Evolutionary conservation across 2,113 vertebrate genomes (phyloP).

Genomic region (Nerophis ophidion): DNA sequence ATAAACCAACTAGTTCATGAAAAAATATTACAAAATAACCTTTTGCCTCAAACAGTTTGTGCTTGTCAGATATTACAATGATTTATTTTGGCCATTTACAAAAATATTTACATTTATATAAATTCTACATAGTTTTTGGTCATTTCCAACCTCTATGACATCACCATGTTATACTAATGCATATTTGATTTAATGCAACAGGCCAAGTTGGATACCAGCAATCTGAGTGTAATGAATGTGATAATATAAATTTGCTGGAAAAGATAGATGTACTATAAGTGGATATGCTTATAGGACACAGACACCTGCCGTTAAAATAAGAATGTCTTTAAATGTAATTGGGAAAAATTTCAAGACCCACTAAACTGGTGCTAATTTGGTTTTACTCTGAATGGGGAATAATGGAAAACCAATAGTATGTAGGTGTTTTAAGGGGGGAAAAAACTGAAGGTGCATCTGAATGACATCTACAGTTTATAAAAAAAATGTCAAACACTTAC

Average conservation of each 20-base stretch:
- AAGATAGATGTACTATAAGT: constrained; percentile 28
- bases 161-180: constrained; percentile 22
- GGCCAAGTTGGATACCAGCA: constrained; percentile 19
- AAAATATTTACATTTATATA: background rate
- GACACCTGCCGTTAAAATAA: constrained; percentile 46
- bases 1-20: no score
- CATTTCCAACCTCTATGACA: constrained; percentile 10
- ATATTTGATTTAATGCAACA: constrained; percentile 11
- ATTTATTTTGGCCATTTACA: background rate
- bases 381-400: constrained; percentile 40
- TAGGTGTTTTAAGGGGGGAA: constrained; percentile 29
- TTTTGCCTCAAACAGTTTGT: background rate
- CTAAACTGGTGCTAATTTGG: constrained; percentile 33
- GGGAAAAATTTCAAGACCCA: constrained; percentile 46
- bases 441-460: constrained; percentile 6
- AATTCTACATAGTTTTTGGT: background rate
- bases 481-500: constrained; percentile 27
- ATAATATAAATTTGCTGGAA: constrained; percentile 51
- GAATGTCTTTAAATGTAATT: constrained; percentile 48
- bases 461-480: constrained; percentile 26
- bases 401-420: constrained; percentile 41
- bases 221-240: constrained; percentile 45
- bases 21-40: no score
- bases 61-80: background rate
- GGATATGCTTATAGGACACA: constrained; percentile 45